Base-by-base conservation (phyloP, 2,888 invertebrate genomes). In the Hecatera dysodea region DNA sequence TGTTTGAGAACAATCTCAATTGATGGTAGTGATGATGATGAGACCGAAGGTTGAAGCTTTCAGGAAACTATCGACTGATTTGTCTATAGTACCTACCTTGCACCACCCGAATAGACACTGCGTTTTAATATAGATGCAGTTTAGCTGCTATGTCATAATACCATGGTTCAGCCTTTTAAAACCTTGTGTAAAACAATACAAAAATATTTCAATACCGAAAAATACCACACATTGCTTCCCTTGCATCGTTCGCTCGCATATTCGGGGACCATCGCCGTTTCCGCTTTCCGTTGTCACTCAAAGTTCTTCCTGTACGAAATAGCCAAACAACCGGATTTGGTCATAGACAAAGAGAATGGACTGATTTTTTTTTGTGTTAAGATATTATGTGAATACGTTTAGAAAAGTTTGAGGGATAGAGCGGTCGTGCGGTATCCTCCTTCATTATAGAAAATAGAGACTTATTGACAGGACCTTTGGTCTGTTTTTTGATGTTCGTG, bases 231-330 rank as follows among this genome's bases (percentile, higher is more conserved):
- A 44, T n/a, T 17, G 12, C 42, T 70, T 24, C 57, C 57, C 48
- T 24, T 7, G 19, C 36, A 53, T n/a, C 22, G 53, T 46, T 24
- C 27, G 33, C 39, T 39, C 63, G 39, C 53, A 72, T 50, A 72
- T 66, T 56, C 12, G 27, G 36, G 33, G 12, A 9, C 24, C 60
- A 68, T 60, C 36, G 27, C 39, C 44, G 68, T 68, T 60, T 75
- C 75, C 67, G 19, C 1, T 19, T 67, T 17, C 36, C 55, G 53
- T 55, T 73, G 39, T 67, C 46, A 46, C 15, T 29, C 19, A 15
- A 59, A 67, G 12, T 42, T 42, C 9, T 75, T 75, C 55, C 68
- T 56, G 68, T 22, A n/a, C 44, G 42, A 24, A 72, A 66, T 15
- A 24, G 50, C 52, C 29, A 44, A 66, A 57, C 48, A 50, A 44